Base-by-base conservation (phyloP, 2,888 invertebrate genomes). In the Nomada fabriciana region DNA sequence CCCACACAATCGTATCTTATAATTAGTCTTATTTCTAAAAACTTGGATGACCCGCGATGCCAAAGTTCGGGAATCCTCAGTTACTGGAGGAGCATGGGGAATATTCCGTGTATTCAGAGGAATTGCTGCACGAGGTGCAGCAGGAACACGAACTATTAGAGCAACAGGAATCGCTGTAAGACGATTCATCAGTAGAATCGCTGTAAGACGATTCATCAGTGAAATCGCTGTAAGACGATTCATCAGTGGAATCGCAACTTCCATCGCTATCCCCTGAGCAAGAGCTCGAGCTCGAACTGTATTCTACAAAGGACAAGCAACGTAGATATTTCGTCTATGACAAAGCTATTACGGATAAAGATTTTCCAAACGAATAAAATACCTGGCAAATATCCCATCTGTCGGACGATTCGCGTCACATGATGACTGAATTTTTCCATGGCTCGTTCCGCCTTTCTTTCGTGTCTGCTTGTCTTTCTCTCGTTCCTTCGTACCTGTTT, bases 371-470 rank as follows among this genome's bases (percentile, higher is more conserved):
- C 2, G 20, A 65, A 25, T 9, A 0, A 0, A 2, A 5, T 67
- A 84, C 84, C 73, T 68, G 61, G 11, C 0, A 73, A 3, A n/a
- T 74, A 69, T 10, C 63, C 64, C 43, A 79, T 76, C 52, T 79
- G 36, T 3, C 25, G 67, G 2, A 23, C 68, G 3, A 85, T 65
- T 0, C 4, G 57, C 2, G 55, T 36, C 11, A 90, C 81, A 7
- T 80, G 71, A 20, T 52, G 29, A 18, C 71, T 76, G 53, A 88
- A 85, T 50, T 69, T 43, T 2, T 60, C 43, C 10, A 90, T 72
- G 13, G 84, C 82, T 7, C 63, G 78, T n/a, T 61, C 73, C 20
- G 72, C 69, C 18, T 50, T 70, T 0, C 2, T 67, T 18, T 69
- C 76, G 57, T 11, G 13, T 4, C 63, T 23, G 13, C 15, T 15